phyloP scores from a whole-genome alignment of 2,113 vertebrate genomes.

The Serilophus lunatus region DNA sequence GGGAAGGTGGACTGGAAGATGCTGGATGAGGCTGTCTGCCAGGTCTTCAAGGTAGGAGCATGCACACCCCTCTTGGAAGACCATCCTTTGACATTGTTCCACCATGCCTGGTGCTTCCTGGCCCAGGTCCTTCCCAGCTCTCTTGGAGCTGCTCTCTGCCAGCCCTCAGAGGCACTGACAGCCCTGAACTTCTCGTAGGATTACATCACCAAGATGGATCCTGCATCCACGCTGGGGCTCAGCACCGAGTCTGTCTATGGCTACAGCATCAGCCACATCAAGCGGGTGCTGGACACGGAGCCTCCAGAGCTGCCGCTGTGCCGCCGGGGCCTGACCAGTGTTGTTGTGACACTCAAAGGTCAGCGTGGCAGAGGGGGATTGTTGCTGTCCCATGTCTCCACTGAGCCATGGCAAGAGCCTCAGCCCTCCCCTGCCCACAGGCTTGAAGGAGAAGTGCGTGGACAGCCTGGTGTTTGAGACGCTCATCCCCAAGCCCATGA shows the following conservation, averaged over 20 bases:
- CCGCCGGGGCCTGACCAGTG: slow-evolving; percentile 76
- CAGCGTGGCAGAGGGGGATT: not conserved
- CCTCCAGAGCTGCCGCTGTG: slow-evolving; percentile 79
- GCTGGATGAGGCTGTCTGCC: slow-evolving; percentile 87
- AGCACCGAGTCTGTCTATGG: slow-evolving; percentile 85
- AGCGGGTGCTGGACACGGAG: slow-evolving; percentile 80
- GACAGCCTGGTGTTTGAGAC: slow-evolving; percentile 96
- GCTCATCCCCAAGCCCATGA: slow-evolving; percentile 93
- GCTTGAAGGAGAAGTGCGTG: slow-evolving; percentile 88
- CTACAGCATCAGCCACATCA: slow-evolving; percentile 87
- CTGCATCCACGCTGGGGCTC: slow-evolving; percentile 86
- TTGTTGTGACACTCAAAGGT: slow-evolving; percentile 89
- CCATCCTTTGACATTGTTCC: not conserved
- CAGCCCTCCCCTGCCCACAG: slow-evolving; percentile 55
- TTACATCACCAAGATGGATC: slow-evolving; percentile 90
- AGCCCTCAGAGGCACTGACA: not conserved
- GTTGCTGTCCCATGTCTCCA: fast-evolving
- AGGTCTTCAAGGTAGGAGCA: slow-evolving; percentile 83
- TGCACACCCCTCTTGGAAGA: not conserved
- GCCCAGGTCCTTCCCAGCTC: not conserved
- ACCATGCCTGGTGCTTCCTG: not conserved
- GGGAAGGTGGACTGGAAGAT: slow-evolving; percentile 86
- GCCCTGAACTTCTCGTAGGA: slow-evolving; percentile 71
- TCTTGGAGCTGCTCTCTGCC: not conserved
- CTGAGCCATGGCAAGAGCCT: not conserved